Base-by-base conservation (phyloP, 2,797 vertebrate genomes). In the Alectoris magna region DNA sequence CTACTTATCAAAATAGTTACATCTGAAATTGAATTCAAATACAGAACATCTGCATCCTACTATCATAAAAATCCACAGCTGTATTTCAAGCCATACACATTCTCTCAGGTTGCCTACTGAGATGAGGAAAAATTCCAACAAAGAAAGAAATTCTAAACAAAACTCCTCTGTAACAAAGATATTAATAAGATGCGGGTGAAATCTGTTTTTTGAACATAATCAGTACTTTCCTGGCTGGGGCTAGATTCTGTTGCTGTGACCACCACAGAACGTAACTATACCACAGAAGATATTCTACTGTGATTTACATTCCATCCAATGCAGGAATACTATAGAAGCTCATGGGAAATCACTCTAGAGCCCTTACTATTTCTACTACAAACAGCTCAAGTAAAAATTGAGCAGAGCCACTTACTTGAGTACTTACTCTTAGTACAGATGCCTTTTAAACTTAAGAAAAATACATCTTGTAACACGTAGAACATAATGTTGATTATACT, bases 1-100 rank as follows among this genome's bases (percentile, higher is more conserved):
- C 38, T 64, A 41, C 59, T 96, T 94, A 95, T 93, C 63, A 86
- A 91, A 97, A 79, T 14, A 93, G 84, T 46, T 85, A 72, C 44
- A 89, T 88, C 80, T 88, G 76, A 92, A 91, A 66, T 93, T 58
- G 2, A 95, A 90, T 91, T 82, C 39, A 93, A 91, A 77, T 21
- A 46, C 22, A 87, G 29, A 94, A 69, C 84, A 96, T 91, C 79
- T 94, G 92, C 46, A 58, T 4, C 41, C 6, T 78, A 55, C 88
- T 85, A 38, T 53, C 69, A 73, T 49, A 71, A 93, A 96, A 93
- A 71, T 69, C 67, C 77, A 68, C 68, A 91, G 82, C 80, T 91
- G 84, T 41, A 38, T 83, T 62, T 79, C n/a, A 85, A 77, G 62
- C 55, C 62, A 74, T 46, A 72, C 72, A 70, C 16, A 62, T 93